These are phyloP conservation scores for Doris montereyensis DNA, from an alignment of 2,888 invertebrate genomes.

Conservation along the genomic window DNA sequence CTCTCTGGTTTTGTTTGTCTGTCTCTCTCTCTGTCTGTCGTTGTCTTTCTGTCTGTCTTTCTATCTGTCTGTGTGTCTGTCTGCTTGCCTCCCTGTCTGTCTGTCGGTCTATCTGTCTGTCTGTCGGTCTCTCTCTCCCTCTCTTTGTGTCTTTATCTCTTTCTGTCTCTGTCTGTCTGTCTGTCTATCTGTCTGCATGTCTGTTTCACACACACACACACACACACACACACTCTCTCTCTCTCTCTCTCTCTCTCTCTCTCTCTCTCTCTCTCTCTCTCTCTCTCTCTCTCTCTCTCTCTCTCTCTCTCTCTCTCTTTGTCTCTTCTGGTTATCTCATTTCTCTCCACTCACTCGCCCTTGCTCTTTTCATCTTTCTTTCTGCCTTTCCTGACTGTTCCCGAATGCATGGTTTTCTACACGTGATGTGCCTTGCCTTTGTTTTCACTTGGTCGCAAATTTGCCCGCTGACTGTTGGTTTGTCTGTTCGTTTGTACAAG, in stretches of 20 bases:
- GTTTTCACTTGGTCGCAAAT: no score
- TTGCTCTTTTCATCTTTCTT: background rate
- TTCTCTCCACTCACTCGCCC: background rate
- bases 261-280: background rate
- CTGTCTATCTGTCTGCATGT: background rate
- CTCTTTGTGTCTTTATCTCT: background rate
- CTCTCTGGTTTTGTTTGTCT: no score
- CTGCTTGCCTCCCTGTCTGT: background rate
- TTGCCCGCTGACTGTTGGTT: background rate
- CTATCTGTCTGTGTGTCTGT: background rate
- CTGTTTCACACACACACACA: background rate
- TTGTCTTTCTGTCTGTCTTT: slow-evolving; percentile 25
- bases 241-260: background rate
- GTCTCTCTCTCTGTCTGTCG: slow-evolving; percentile 14
- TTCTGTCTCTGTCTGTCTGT: background rate
- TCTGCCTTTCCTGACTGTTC: background rate
- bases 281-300: background rate
- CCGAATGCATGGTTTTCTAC: no score
- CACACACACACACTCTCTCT: background rate
- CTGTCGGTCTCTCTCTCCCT: background rate
- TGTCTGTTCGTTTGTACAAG: background rate
- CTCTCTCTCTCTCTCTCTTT: background rate
- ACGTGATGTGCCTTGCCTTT: no score
- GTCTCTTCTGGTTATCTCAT: background rate
- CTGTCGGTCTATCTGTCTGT: background rate